Evolutionary conservation across 1,140 invertebrate species (phyloP).

Genomic region (Latrodectus geometricus): DNA sequence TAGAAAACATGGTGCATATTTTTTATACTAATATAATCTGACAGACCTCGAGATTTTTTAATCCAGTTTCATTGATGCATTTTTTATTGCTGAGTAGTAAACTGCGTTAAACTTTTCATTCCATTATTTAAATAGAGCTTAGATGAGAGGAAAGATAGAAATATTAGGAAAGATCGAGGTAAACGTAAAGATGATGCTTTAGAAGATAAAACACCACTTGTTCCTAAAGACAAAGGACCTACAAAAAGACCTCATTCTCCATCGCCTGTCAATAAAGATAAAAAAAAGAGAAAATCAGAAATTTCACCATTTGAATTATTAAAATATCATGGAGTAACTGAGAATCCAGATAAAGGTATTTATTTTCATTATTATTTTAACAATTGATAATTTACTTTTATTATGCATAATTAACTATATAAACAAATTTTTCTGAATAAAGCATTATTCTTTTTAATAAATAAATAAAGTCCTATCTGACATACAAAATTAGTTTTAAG

Average conservation of each 20-base stretch:
- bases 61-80: neutral
- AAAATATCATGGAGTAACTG: constrained; percentile 21
- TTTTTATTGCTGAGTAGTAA: neutral
- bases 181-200: constrained; percentile 25
- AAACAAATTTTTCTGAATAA: no score
- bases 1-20: neutral
- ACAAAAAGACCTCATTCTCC: constrained; percentile 39
- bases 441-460: no score
- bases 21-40: neutral
- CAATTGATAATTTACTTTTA: no score
- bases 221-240: constrained; percentile 20
- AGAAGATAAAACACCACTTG: neutral
- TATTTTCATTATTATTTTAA: no score
- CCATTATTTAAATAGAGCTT: constrained; percentile 10
- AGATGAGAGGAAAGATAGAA: constrained; percentile 51
- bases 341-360: constrained; percentile 10
- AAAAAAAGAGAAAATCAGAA: constrained; percentile 22
- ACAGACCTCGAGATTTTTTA: neutral
- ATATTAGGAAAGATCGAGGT: constrained; percentile 32
- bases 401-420: no score
- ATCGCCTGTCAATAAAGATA: constrained; percentile 8
- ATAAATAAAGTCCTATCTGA: no score
- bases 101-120: neutral
- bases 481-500: no score
- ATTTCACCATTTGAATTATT: constrained; percentile 9